phyloP scores from a whole-genome alignment of 30 jellyfish, hydroid and myxozoan species.

The Haliclystus octoradiatus region DNA sequence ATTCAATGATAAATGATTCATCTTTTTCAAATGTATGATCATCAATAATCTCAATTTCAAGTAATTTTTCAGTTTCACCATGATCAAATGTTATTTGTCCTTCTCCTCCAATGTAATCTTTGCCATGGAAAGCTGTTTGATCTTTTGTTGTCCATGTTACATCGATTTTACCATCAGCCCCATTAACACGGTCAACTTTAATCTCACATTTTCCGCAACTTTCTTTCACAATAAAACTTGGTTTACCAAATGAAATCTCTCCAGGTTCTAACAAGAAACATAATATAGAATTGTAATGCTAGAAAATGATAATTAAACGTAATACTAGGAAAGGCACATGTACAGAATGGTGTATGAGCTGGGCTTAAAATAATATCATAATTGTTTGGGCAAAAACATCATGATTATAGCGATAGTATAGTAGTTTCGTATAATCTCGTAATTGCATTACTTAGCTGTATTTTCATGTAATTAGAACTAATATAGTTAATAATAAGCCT shows the following conservation, averaged over 20 bases:
- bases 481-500: too few species aligned
- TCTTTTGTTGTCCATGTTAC: slow-evolving; percentile 89
- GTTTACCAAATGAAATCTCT: slow-evolving; percentile 55
- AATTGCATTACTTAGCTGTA: too few species aligned
- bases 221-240: slow-evolving; percentile 78
- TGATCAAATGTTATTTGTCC: slow-evolving; percentile 84
- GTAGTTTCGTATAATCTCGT: too few species aligned
- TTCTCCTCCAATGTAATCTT: slow-evolving; percentile 90
- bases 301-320: background rate
- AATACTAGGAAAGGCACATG: background rate
- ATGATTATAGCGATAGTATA: too few species aligned
- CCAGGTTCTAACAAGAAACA: slow-evolving; percentile 77
- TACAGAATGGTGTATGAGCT: too few species aligned
- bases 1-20: slow-evolving; percentile 77
- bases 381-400: too few species aligned
- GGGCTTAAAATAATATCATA: too few species aligned
- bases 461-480: too few species aligned
- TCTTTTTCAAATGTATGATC: slow-evolving; percentile 93
- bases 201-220: slow-evolving; percentile 79
- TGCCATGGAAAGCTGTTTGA: slow-evolving; percentile 89
- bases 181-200: slow-evolving; percentile 67
- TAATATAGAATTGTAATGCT: background rate
- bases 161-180: slow-evolving; percentile 92
- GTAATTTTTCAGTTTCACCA: slow-evolving; percentile 83
- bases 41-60: slow-evolving; percentile 68